Base-by-base conservation (phyloP, 2,113 vertebrate genomes). In the Pogona vitticeps region DNA sequence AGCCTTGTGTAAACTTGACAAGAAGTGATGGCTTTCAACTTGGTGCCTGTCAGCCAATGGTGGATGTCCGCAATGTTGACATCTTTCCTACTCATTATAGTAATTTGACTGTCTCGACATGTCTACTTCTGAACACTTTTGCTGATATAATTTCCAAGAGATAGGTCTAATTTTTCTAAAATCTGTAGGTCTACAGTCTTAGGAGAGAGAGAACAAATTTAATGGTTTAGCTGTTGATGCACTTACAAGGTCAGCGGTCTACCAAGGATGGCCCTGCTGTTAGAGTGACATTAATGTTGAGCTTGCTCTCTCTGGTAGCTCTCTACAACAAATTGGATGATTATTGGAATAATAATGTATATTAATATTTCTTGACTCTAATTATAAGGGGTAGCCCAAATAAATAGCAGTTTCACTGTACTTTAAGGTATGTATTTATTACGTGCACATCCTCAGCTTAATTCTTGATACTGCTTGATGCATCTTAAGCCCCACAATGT, bases 241-340 rank as follows among this genome's bases (percentile, higher is more conserved):
- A 70, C 76, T 86, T 2, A 0, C 26, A 89, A 65, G 61, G 82
- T 72, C 67, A 88, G 61, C 61, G 31, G 84, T 40, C 71, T 88
- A 40, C 65, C 72, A 26, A 18, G 83, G 65, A 80, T 85, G 77
- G 81, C 67, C 73, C 20, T 91, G 40, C 21, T 58, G 20, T 38
- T 82, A 90, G 83, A 80, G 9, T 89, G 75, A 81, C 63, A 72
- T 78, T 58, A 84, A 86, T 86, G 72, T 78, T 40, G 87, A 86
- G 71, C 13, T 36, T 78, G 28, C 82, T 76, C 40, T 88, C 90
- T 90, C 85, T 78, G 23, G 23, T 82, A 82, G 77, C 33, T 84
- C 0, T 80, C 46, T 58, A 13, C n/a, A 72, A 75, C 70, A 73
- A 71, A 89, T 13, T 77, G 67, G n/a, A 76, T 87, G 23, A 76